phyloP scores from a whole-genome alignment of 2,888 invertebrate genomes.

The Orthosia incerta region DNA sequence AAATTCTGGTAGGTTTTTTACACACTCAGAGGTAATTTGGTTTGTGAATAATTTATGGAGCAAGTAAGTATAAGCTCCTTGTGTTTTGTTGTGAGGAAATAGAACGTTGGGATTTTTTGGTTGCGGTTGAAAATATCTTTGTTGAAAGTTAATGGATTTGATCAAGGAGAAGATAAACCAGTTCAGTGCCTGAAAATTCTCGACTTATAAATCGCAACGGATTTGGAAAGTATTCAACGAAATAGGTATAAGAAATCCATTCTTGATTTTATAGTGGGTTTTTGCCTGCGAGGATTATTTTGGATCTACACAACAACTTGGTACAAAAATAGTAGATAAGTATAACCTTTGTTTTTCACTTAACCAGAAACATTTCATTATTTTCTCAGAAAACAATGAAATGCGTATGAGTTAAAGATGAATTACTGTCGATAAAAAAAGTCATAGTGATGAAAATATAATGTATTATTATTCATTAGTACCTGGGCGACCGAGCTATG shows the following conservation, averaged over 20 bases:
- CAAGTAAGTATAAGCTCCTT: conserved; percentile 61
- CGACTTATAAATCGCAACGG: not conserved
- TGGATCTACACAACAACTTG: too few relatives aligned
- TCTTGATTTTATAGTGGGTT: not conserved
- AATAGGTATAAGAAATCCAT: too few relatives aligned
- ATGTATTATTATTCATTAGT: too few relatives aligned
- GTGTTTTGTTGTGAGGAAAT: conserved; percentile 55
- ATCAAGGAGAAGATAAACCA: not conserved
- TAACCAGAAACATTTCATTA: too few relatives aligned
- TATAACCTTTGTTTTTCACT: not conserved
- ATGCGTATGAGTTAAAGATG: too few relatives aligned
- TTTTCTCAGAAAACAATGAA: too few relatives aligned
- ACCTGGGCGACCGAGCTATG: too few relatives aligned
- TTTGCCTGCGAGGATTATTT: not conserved
- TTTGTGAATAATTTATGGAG: conserved; percentile 78
- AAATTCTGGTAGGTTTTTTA: conserved; percentile 83
- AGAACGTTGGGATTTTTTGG: conserved; percentile 54
- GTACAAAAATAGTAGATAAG: not conserved
- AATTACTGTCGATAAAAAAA: not conserved
- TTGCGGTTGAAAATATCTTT: conserved; percentile 8
- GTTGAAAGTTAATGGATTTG: conserved; percentile 1
- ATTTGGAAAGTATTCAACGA: not conserved
- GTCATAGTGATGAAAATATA: too few relatives aligned
- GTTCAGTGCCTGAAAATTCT: not conserved
- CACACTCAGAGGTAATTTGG: conserved; percentile 77